Evolutionary conservation across 2,113 vertebrate species (phyloP), one percentile per base, ranked within the genome.

Genomic region (Marmota monax): DNA sequence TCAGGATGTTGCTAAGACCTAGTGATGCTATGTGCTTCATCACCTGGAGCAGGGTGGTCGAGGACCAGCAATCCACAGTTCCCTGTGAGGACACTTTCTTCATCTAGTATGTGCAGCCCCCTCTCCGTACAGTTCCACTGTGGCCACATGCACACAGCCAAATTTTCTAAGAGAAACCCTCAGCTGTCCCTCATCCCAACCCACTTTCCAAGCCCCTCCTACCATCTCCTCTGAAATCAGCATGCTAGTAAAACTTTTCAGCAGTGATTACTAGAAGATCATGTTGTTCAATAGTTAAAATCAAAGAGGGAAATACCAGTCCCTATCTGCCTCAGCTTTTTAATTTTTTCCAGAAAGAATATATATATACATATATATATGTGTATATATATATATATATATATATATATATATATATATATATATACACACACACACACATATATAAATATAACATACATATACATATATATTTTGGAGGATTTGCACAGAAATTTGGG

Each of bases 361-460:
- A 65, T 56, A 5, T 20, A 58, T 58, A 20, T 58, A 58, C 7
- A 58, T 37, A 37, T 2, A 48, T 5, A 48, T 5, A 48, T 5
- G 10, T 5, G 10, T 7, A 10, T 7, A 10, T 7, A 10, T 1
- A 2, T 2, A 14, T 5, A 20, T 56, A 48, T 5, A 48, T 5
- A 48, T 5, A 48, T 5, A 48, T 7, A 10, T 7, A 48, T 7
- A 10, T 1, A 13, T 2, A 86, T 70, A 45, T 58, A 2, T 22
- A 58, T 8, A 23, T 58, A 58, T 8, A 86, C 76, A 45, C 3
- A 53, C 5, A 14, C 17, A 53, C 14, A 53, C 4, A 53, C 1
- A 86, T 70, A 45, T 58, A 2, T 22, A 58, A 22, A 23, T 58
- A 58, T 22, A 58, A 72, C 48, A 51, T 13, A 51, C 48, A 51